These are phyloP conservation scores for Entelurus aequoreus DNA, from an alignment of 2,113 vertebrate genomes.

Conservation along the genomic window DNA sequence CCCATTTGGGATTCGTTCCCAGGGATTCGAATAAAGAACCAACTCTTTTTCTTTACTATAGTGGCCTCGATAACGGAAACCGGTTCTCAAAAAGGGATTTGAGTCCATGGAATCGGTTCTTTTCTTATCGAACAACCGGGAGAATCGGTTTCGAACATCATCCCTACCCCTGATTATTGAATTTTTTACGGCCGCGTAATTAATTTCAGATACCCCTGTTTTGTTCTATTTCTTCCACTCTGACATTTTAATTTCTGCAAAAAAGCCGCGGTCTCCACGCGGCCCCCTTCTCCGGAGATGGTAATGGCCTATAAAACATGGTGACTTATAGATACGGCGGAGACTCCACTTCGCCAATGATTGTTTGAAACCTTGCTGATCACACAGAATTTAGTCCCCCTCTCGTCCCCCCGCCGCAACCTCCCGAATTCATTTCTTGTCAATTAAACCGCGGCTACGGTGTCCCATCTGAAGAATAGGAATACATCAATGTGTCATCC, in stretches of 20 bases:
- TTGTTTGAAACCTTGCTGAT: constrained; percentile 99
- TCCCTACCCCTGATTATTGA: constrained; percentile 96
- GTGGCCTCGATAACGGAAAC: too few relatives aligned
- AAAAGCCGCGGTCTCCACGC: constrained; percentile 92
- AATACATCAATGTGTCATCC: constrained; percentile 79
- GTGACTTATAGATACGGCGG: constrained; percentile 96
- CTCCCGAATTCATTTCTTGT: constrained; percentile 81
- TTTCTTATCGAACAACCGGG: too few relatives aligned
- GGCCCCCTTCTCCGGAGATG: constrained; percentile 91
- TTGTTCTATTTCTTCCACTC: constrained; percentile 99
- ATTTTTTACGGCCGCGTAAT: constrained; percentile 99
- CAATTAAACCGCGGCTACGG: constrained; percentile 80
- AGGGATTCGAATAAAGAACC: too few relatives aligned
- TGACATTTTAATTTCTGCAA: constrained; percentile 99
- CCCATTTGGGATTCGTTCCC: too few relatives aligned
- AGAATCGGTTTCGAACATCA: too few relatives aligned
- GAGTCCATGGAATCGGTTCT: too few relatives aligned
- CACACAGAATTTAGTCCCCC: constrained; percentile 89
- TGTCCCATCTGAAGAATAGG: constrained; percentile 76
- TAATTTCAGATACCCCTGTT: constrained; percentile 99
- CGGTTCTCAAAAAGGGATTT: too few relatives aligned
- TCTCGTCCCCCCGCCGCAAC: constrained; percentile 44
- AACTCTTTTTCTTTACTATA: too few relatives aligned
- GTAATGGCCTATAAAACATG: constrained; percentile 99
- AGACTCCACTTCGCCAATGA: constrained; percentile 89